Evolutionary conservation across 2,797 vertebrate genomes (phyloP).

Genomic region (Cephalopachus bancanus): DNA sequence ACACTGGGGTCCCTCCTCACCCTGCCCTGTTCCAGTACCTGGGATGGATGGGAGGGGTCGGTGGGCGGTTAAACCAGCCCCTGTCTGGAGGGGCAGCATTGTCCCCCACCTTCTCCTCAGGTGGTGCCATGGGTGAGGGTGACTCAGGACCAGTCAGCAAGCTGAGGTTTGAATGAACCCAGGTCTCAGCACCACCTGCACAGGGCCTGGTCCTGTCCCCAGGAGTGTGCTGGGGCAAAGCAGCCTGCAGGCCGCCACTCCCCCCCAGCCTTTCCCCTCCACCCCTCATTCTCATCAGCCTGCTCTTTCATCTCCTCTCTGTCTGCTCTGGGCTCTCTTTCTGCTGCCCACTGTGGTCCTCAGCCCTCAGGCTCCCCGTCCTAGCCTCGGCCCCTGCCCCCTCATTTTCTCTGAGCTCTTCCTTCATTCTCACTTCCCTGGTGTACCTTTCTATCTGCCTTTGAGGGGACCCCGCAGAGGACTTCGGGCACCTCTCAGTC

Average conservation of each 20-base stretch:
- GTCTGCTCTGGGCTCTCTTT: background rate
- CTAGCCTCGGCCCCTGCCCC: background rate
- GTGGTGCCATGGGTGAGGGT: background rate
- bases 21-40: background rate
- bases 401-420: background rate
- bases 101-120: background rate
- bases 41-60: background rate
- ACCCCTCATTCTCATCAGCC: background rate
- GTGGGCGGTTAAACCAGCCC: background rate
- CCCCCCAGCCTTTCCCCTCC: background rate
- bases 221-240: background rate
- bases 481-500: background rate
- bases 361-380: background rate
- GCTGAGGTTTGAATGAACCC: background rate
- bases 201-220: background rate
- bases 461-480: background rate
- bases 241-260: background rate
- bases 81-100: background rate
- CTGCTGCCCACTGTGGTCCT: rapidly evolving
- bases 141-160: background rate
- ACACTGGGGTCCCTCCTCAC: background rate
- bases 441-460: background rate
- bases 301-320: background rate
- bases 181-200: background rate
- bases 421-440: background rate